Evolutionary conservation across 1,140 invertebrate genomes (phyloP).

Genomic region (Conus ventricosus): DNA sequence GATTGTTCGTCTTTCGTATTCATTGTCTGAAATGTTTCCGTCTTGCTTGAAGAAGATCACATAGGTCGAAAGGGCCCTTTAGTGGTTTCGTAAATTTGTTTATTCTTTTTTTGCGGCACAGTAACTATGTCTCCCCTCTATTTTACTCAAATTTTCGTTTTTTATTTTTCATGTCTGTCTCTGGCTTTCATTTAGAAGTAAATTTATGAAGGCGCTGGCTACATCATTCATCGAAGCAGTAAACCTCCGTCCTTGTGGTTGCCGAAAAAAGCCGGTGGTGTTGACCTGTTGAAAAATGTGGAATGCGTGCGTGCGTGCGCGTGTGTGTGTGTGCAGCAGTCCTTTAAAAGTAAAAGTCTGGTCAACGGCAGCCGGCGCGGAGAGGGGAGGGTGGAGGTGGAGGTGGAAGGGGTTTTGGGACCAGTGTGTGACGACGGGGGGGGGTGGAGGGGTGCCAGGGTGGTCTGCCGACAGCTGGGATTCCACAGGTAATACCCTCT

Average conservation of each 20-base stretch:
- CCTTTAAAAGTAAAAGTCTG: no score
- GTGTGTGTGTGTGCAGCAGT: not conserved
- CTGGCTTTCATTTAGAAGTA: not conserved
- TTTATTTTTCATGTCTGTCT: not conserved
- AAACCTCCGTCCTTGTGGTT: not conserved
- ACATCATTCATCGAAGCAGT: not conserved
- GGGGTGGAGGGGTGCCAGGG: not conserved
- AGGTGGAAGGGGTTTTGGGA: slow-evolving; percentile 17
- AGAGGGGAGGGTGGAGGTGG: slow-evolving; percentile 25
- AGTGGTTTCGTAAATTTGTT: no score
- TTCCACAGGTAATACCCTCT: not conserved
- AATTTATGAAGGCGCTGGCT: not conserved
- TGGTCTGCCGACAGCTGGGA: slow-evolving; percentile 20
- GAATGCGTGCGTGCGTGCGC: no score
- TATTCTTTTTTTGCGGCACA: no score
- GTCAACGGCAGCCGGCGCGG: no score
- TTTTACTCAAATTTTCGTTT: no score
- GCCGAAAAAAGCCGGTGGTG: no score
- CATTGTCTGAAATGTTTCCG: no score
- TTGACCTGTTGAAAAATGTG: not conserved
- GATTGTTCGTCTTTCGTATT: no score
- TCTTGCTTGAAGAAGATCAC: no score
- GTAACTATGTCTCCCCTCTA: no score
- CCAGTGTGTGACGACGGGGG: slow-evolving; percentile 22
- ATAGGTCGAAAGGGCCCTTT: no score